Percentiles rank a stretch among this genome's conserved stretches.
Conservation (phyloP, 2,888 invertebrate species). For the Enchytraeus crypticus region DNA sequence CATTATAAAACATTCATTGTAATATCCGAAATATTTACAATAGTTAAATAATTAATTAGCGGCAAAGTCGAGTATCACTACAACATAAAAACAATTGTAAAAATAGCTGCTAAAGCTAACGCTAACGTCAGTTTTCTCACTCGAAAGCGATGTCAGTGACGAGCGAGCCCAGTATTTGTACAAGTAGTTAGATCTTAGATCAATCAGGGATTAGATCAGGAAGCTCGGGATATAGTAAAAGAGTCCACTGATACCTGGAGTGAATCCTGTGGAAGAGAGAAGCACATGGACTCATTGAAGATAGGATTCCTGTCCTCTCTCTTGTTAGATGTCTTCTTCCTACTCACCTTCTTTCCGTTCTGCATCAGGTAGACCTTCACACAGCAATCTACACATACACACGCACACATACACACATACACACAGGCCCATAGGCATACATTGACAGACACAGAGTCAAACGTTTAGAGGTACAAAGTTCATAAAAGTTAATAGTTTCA, state of each 20-base stretch:
- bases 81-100: neutral
- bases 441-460: too few relatives aligned
- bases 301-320: conserved; percentile 66
- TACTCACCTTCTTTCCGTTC: conserved; percentile 70
- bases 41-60: too few relatives aligned
- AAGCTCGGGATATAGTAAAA: too few relatives aligned
- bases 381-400: conserved; percentile 56
- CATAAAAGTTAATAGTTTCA: neutral
- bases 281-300: conserved; percentile 76
- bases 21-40: too few relatives aligned
- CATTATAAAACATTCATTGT: too few relatives aligned
- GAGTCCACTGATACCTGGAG: conserved; percentile 56
- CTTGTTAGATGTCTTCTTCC: conserved; percentile 70
- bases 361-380: conserved; percentile 73
- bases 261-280: conserved; percentile 66
- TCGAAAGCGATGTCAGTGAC: too few relatives aligned
- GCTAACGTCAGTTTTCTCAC: too few relatives aligned
- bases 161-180: too few relatives aligned
- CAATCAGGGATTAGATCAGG: too few relatives aligned
- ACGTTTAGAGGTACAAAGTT: neutral
- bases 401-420: neutral
- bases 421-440: neutral
- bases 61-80: too few relatives aligned
- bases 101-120: too few relatives aligned
- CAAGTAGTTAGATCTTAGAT: neutral